Evolutionary conservation across 2,888 invertebrate genomes (phyloP).

Genomic region (Mamestra brassicae): DNA sequence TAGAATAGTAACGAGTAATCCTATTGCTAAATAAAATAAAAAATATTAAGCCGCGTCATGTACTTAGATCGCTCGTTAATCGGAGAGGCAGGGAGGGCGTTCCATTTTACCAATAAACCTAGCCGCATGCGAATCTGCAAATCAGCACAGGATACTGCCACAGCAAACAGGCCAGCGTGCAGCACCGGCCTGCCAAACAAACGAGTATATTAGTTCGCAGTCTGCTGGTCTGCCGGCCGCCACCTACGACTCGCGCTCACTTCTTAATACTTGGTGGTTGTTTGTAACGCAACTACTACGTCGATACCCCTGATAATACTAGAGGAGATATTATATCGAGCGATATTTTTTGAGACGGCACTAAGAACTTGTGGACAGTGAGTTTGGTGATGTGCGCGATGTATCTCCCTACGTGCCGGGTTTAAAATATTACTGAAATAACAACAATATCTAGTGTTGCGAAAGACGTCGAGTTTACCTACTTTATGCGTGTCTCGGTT

Average conservation of each 20-base stretch:
- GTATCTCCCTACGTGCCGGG: slow-evolving; percentile 45
- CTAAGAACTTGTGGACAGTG: slow-evolving; percentile 24
- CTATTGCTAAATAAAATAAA: slow-evolving; percentile 63
- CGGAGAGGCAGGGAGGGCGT: slow-evolving; percentile 81
- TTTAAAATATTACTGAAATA: slow-evolving; percentile 28
- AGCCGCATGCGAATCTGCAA: slow-evolving; percentile 86
- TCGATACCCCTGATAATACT: slow-evolving; percentile 31
- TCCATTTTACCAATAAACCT: slow-evolving; percentile 82
- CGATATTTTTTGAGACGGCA: slow-evolving; percentile 43
- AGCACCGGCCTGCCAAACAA: slow-evolving; percentile 91
- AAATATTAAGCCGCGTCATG: slow-evolving; percentile 57
- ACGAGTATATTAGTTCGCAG: slow-evolving; percentile 83
- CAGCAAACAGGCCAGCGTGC: slow-evolving; percentile 90
- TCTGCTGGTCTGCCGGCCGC: slow-evolving; percentile 74
- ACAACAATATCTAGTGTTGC: slow-evolving; percentile 48
- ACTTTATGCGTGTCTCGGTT: slow-evolving; percentile 83
- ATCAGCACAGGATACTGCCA: slow-evolving; percentile 90
- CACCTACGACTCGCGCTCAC: slow-evolving; percentile 64
- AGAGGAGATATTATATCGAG: slow-evolving; percentile 33
- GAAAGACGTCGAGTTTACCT: slow-evolving; percentile 66
- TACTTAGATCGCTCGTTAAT: slow-evolving; percentile 67
- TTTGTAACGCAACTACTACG: slow-evolving; percentile 26
- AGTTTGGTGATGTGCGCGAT: slow-evolving; percentile 42
- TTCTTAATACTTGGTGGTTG: slow-evolving; percentile 38
- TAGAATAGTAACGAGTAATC: slow-evolving; percentile 39